Conservation (phyloP, 1,140 invertebrate species). For the Gonatopus flavifemur region DNA sequence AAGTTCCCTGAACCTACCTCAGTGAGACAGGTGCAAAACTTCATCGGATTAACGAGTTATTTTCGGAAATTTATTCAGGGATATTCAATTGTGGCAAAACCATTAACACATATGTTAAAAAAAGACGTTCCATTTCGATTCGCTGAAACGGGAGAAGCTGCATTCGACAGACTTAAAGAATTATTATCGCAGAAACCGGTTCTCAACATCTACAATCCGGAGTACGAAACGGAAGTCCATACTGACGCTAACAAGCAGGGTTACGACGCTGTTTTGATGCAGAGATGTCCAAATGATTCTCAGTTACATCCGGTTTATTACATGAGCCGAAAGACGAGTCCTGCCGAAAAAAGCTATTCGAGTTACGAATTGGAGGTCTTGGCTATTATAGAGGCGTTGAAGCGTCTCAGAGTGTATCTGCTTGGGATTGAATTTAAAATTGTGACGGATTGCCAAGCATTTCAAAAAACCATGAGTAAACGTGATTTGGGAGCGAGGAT, state of each 20-base stretch:
- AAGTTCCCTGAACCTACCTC: constrained; percentile 22
- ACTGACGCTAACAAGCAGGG: constrained; percentile 32
- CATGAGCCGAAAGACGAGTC: constrained; percentile 23
- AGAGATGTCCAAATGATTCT: constrained; percentile 9
- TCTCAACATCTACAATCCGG: constrained; percentile 25
- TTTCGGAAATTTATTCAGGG: constrained; percentile 40
- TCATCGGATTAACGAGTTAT: constrained; percentile 40
- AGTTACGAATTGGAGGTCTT: constrained; percentile 29
- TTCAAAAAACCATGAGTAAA: neutral
- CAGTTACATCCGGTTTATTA: constrained; percentile 31
- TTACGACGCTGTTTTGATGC: constrained; percentile 31
- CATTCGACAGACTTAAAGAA: neutral
- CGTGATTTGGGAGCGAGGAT: neutral
- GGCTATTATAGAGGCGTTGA: constrained; percentile 23
- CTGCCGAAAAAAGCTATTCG: constrained; percentile 9
- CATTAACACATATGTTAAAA: constrained; percentile 36
- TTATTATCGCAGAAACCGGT: constrained; percentile 9
- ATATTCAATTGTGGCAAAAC: constrained; percentile 37
- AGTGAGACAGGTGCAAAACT: constrained; percentile 36
- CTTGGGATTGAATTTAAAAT: constrained; percentile 22
- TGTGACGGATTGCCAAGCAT: neutral
- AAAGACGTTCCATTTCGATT: constrained; percentile 23
- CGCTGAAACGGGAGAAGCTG: neutral
- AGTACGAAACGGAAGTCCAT: constrained; percentile 13
- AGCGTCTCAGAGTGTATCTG: constrained; percentile 22